A percentile compares a stretch with the other conserved stretches of the same genome.
Evolutionary conservation across 2,797 vertebrate species (phyloP).

Genomic region (Prunella strophiata): DNA sequence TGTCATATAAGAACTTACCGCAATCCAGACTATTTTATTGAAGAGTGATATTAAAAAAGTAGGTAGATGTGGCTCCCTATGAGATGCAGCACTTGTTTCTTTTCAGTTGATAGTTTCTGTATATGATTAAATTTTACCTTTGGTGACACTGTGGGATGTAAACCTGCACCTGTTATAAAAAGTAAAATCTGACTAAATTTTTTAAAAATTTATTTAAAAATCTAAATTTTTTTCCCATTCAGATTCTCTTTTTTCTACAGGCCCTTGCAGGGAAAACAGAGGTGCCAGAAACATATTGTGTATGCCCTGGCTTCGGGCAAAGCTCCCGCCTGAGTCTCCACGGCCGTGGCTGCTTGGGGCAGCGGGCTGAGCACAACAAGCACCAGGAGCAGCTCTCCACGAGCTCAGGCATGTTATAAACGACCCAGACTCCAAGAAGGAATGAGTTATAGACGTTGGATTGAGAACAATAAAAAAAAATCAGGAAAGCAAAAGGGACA

Average conservation of each 20-base stretch:
- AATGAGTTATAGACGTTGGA: not conserved
- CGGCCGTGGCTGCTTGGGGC: fast-evolving
- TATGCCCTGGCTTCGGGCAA: not conserved
- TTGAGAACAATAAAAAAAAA: not conserved
- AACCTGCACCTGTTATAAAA: not conserved
- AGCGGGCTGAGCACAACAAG: fast-evolving
- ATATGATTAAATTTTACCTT: not conserved
- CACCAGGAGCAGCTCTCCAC: not conserved
- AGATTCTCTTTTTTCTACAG: not conserved
- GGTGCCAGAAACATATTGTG: not conserved
- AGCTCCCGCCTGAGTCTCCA: fast-evolving
- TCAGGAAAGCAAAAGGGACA: not conserved
- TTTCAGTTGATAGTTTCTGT: not conserved
- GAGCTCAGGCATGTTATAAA: not conserved
- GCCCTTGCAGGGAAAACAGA: not conserved
- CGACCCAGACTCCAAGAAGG: not conserved
- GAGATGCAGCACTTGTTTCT: not conserved
- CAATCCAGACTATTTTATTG: not conserved
- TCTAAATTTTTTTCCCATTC: not conserved
- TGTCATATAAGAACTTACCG: not conserved
- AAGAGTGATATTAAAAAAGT: not conserved
- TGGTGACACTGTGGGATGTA: not conserved
- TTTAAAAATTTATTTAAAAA: too few relatives aligned
- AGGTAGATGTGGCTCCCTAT: not conserved
- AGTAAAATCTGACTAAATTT: not conserved